A percentile compares a stretch with the other conserved stretches of the same genome.
These are phyloP conservation scores for Conchocele bisecta DNA, from an alignment of 2,888 invertebrate species.

Conservation along the genomic window DNA sequence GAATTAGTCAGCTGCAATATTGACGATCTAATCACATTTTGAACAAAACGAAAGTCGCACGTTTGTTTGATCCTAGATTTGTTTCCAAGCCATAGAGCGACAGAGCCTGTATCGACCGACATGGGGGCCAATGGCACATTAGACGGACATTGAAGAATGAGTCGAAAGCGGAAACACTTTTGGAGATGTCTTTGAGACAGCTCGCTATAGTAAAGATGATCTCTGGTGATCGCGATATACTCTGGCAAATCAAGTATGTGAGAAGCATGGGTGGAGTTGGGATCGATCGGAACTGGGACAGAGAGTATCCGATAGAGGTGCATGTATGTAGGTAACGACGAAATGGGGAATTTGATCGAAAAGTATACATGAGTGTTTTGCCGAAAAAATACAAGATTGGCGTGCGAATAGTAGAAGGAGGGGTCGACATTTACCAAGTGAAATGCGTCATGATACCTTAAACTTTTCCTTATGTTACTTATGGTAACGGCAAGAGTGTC, in stretches of 20 bases:
- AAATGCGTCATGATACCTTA: neutral
- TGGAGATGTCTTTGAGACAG: neutral
- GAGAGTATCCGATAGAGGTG: neutral
- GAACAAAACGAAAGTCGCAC: constrained; percentile 14
- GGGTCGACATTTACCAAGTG: constrained; percentile 3
- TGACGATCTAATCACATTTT: neutral
- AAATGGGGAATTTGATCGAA: constrained; percentile 7
- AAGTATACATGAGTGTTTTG: constrained; percentile 1
- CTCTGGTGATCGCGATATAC: neutral
- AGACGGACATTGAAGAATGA: neutral
- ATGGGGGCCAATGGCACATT: neutral
- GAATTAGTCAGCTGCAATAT: constrained; percentile 7
- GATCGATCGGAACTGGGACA: neutral
- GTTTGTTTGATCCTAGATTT: neutral
- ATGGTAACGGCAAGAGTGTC: neutral
- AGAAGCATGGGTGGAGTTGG: neutral
- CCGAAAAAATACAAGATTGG: constrained; percentile 2
- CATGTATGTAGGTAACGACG: neutral
- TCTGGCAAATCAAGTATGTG: neutral
- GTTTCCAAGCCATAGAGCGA: neutral
- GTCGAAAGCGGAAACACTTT: neutral
- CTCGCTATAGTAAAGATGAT: neutral
- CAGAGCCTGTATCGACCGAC: neutral
- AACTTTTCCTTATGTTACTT: neutral
- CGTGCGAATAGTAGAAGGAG: constrained; percentile 8